Percentiles rank a stretch among this genome's conserved stretches.
phyloP scores from a whole-genome alignment of 35 echinoderm and acorn worm species.

The Diadema setosum region DNA sequence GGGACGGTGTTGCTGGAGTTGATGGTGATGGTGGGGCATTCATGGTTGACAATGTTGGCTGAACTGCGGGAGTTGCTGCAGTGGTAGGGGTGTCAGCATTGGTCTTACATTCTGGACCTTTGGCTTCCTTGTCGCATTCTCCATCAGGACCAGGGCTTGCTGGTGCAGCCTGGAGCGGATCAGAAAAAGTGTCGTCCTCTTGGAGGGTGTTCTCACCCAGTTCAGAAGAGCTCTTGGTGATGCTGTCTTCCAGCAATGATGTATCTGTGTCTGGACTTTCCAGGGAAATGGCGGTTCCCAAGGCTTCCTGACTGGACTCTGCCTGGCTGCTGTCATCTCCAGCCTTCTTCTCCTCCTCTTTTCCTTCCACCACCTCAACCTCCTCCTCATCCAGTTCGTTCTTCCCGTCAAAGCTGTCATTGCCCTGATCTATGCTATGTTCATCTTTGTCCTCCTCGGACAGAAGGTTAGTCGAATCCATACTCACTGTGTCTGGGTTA shows the following conservation, averaged over 20 bases:
- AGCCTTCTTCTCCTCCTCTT: no score
- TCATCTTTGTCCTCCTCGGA: slow-evolving; percentile 1
- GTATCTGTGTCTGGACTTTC: neutral
- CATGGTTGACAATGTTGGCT: no score
- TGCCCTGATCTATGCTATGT: neutral
- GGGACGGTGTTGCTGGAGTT: neutral
- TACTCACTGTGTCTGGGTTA: neutral
- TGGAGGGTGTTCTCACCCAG: no score
- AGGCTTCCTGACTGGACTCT: neutral
- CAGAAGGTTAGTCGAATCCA: neutral
- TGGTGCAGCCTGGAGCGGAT: no score
- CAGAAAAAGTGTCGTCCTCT: no score
- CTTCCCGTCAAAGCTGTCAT: neutral
- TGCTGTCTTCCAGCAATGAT: neutral
- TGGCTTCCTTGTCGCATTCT: neutral
- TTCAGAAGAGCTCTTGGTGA: neutral
- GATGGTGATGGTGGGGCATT: neutral
- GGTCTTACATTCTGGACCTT: no score
- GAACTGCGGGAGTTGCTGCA: no score
- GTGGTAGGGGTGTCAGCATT: no score
- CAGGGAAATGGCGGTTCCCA: neutral
- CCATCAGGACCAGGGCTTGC: neutral
- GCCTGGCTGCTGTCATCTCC: no score
- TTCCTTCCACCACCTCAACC: neutral
- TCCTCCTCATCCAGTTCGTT: neutral